Conservation (phyloP, 1,140 invertebrate genomes). For the Brachionus manjavacas region DNA sequence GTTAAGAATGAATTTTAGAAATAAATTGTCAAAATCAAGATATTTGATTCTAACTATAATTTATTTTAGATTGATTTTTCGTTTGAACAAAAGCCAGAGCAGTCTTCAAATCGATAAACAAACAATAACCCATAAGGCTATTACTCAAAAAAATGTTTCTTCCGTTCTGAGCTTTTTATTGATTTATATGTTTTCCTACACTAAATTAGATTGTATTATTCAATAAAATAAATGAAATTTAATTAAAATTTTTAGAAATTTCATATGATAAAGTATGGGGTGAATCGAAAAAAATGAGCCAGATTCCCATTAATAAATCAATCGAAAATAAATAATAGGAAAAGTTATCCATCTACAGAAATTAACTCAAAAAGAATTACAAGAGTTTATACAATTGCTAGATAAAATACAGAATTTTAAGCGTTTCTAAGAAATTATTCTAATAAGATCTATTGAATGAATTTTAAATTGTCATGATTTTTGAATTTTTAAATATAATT, state of each 20-base stretch:
- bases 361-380: too few relatives aligned
- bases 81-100: not conserved
- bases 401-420: too few relatives aligned
- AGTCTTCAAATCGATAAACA: not conserved
- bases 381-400: too few relatives aligned
- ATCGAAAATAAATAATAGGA: not conserved
- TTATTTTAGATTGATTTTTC: not conserved
- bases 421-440: not conserved
- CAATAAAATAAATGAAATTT: conserved; percentile 7
- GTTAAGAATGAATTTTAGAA: not conserved
- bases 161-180: not conserved
- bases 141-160: conserved; percentile 5
- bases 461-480: not conserved
- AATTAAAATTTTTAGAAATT: not conserved
- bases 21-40: not conserved
- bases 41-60: not conserved
- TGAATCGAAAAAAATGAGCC: not conserved
- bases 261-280: not conserved
- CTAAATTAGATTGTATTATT: conserved; percentile 6
- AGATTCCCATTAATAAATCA: not conserved
- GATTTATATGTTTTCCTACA: not conserved
- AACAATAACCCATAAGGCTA: not conserved
- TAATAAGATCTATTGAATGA: not conserved
- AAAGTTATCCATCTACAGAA: not conserved
- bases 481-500: not conserved